phyloP scores from a whole-genome alignment of 2,888 invertebrate species.

The Trachelus tabidus region DNA sequence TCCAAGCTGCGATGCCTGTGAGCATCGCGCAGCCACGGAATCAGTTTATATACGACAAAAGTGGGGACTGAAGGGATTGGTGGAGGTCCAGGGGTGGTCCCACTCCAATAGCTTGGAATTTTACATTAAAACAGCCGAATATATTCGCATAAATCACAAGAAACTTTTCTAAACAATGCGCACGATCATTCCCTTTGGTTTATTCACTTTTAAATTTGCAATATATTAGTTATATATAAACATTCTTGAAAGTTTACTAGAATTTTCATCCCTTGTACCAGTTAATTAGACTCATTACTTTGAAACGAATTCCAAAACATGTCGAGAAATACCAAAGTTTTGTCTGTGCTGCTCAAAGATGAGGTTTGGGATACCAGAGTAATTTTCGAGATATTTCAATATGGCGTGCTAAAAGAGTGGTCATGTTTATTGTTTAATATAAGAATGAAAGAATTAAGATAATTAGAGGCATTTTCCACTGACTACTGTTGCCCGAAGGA shows the following conservation, averaged over 20 bases:
- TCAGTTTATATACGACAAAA: slow-evolving; percentile 47
- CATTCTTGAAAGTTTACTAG: background rate
- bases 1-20: slow-evolving; percentile 55
- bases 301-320: background rate
- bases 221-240: background rate
- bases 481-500: background rate
- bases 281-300: background rate
- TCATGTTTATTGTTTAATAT: background rate
- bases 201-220: background rate
- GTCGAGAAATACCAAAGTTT: background rate
- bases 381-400: background rate
- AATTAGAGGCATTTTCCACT: slow-evolving; percentile 2
- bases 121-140: background rate
- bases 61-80: slow-evolving; percentile 43
- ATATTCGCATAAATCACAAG: slow-evolving; percentile 41
- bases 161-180: slow-evolving; percentile 17
- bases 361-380: background rate
- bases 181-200: background rate
- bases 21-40: slow-evolving; percentile 56
- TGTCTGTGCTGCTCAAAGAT: background rate
- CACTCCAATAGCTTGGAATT: background rate
- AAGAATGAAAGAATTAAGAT: background rate
- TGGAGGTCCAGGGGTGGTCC: slow-evolving; percentile 8
- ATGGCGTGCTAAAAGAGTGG: background rate
- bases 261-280: background rate